These are phyloP conservation scores for Diabrotica undecimpunctata DNA, from an alignment of 1,140 invertebrate species.

Conservation along the genomic window DNA sequence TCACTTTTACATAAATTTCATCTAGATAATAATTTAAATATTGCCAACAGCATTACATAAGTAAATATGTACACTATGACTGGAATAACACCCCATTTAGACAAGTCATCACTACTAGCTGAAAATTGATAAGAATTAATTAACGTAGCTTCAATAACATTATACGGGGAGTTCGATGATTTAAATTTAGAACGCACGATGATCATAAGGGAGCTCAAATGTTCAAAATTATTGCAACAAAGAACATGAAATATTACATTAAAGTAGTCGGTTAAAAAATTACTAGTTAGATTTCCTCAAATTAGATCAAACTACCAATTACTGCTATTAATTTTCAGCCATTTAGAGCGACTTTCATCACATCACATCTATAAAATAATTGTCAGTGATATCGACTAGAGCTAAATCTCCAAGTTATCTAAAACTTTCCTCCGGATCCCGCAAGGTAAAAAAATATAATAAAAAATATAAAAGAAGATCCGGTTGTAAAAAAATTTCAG, in stretches of 20 bases:
- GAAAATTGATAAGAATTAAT: neutral
- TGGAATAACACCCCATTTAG: slow-evolving; percentile 37
- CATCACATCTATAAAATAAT: slow-evolving; percentile 10
- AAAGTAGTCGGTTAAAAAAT: neutral
- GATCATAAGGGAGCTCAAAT: no score
- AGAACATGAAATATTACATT: no score
- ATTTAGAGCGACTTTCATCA: neutral
- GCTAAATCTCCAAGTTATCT: no score
- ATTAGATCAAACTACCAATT: no score
- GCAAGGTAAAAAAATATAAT: neutral
- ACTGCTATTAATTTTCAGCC: neutral
- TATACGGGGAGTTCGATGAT: no score
- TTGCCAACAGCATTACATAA: slow-evolving; percentile 18
- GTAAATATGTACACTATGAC: slow-evolving; percentile 26
- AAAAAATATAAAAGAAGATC: slow-evolving; percentile 1
- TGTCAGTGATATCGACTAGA: neutral
- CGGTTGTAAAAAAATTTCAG: neutral
- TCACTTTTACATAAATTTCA: slow-evolving; percentile 32
- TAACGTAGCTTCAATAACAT: no score
- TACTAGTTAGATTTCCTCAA: neutral
- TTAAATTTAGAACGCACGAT: no score
- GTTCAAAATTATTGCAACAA: no score
- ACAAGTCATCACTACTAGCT: neutral
- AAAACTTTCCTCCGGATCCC: neutral
- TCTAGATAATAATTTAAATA: slow-evolving; percentile 30